Conservation (phyloP, 2,113 vertebrate genomes). For the Gulo gulo region DNA sequence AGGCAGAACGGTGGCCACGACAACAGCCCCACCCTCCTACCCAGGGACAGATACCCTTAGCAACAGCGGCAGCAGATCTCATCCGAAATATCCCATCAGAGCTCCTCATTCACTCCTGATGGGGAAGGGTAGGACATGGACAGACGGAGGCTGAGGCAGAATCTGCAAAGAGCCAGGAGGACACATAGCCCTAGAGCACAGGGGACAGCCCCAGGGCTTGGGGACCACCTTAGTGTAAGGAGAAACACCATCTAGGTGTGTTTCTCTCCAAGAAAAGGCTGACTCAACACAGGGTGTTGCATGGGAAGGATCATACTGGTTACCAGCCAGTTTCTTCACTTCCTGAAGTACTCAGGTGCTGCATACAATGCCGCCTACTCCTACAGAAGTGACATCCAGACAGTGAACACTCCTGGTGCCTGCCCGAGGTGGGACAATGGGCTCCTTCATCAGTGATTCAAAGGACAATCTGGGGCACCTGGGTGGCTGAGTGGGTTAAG, state of each 20-base stretch:
- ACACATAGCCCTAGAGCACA: background rate
- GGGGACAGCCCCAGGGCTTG: background rate
- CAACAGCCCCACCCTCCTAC: background rate
- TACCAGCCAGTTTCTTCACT: background rate
- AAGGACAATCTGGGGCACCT: background rate
- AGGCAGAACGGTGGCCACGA: background rate
- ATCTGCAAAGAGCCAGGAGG: background rate
- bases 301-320: background rate
- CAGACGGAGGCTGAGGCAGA: background rate
- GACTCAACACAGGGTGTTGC: background rate
- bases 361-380: background rate
- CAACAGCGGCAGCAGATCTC: background rate
- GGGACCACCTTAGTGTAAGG: accelerated
- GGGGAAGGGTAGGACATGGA: background rate
- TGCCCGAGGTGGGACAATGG: background rate
- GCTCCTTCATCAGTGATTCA: background rate
- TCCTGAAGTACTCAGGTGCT: background rate
- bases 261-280: background rate
- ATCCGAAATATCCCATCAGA: background rate
- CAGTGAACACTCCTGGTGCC: background rate
- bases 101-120: background rate
- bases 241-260: background rate
- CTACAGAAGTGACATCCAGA: background rate
- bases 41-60: background rate
- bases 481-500: too few species aligned